These are phyloP conservation scores for Dipus sagitta DNA, from an alignment of 2,797 vertebrate species.

Conservation along the genomic window DNA sequence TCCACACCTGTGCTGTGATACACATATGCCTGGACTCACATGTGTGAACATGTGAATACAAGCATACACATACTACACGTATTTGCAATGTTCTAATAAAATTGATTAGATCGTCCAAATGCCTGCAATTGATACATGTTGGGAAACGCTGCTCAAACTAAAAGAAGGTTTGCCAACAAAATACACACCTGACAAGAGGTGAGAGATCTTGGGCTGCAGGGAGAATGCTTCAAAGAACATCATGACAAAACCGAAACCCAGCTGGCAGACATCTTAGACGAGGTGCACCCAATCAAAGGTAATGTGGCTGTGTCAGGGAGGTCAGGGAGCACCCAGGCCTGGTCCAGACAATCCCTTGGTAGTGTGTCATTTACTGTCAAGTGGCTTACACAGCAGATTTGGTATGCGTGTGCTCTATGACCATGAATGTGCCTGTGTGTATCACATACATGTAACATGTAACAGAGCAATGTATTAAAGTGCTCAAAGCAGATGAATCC, in stretches of 20 bases:
- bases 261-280: background rate
- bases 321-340: background rate
- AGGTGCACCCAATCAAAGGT: background rate
- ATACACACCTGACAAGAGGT: no score
- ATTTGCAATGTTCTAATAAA: no score
- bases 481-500: no score
- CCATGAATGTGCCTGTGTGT: background rate
- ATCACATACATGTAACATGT: no score
- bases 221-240: no score
- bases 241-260: no score
- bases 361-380: background rate
- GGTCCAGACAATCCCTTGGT: background rate
- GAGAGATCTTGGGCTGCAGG: fast-evolving
- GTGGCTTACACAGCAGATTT: background rate
- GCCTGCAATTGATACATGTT: background rate
- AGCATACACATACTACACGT: no score
- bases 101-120: background rate
- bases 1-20: no score
- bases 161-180: background rate
- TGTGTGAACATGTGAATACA: no score
- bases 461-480: background rate
- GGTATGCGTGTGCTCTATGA: no score
- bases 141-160: background rate
- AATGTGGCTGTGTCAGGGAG: background rate
- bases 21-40: no score